A percentile compares a stretch with the other conserved stretches of the same genome.
These are phyloP conservation scores for Aspidoscelis tigris DNA, from an alignment of 2,113 vertebrate genomes.

Conservation along the genomic window DNA sequence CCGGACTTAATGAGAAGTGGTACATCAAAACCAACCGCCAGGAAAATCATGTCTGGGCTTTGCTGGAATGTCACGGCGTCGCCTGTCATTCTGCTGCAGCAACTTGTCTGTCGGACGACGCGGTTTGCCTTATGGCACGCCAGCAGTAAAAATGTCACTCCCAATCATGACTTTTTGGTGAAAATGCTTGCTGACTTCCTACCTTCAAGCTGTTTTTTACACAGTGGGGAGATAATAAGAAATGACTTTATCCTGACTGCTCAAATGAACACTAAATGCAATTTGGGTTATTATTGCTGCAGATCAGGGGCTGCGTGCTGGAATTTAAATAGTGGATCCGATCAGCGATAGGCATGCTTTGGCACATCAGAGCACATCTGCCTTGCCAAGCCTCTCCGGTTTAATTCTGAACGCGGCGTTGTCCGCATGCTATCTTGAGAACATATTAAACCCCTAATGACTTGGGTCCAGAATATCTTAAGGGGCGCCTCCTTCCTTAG, in stretches of 20 bases:
- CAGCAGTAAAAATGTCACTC: slow-evolving; percentile 93
- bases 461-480: no score
- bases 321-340: slow-evolving; percentile 75
- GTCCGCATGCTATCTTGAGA: slow-evolving; percentile 70
- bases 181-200: slow-evolving; percentile 90
- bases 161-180: slow-evolving; percentile 87
- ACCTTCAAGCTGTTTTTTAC: slow-evolving; percentile 91
- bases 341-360: slow-evolving; percentile 71
- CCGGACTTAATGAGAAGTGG: slow-evolving; percentile 58
- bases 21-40: slow-evolving; percentile 68
- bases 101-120: slow-evolving; percentile 81
- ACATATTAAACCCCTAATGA: slow-evolving; percentile 40
- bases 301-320: slow-evolving; percentile 70
- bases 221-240: slow-evolving; percentile 97
- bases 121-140: slow-evolving; percentile 84
- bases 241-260: slow-evolving; percentile 98
- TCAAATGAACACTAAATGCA: slow-evolving; percentile 95
- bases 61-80: slow-evolving; percentile 83
- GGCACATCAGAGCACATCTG: slow-evolving; percentile 66
- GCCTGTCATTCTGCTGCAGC: slow-evolving; percentile 88
- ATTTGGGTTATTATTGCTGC: slow-evolving; percentile 83
- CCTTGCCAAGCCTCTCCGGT: slow-evolving; percentile 62
- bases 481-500: no score
- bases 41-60: slow-evolving; percentile 81
- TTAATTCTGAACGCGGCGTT: slow-evolving; percentile 70